Percentiles rank a stretch among this genome's conserved stretches.
phyloP scores from a whole-genome alignment of 2,888 invertebrate genomes.

The Leptinotarsa rubiginosa region DNA sequence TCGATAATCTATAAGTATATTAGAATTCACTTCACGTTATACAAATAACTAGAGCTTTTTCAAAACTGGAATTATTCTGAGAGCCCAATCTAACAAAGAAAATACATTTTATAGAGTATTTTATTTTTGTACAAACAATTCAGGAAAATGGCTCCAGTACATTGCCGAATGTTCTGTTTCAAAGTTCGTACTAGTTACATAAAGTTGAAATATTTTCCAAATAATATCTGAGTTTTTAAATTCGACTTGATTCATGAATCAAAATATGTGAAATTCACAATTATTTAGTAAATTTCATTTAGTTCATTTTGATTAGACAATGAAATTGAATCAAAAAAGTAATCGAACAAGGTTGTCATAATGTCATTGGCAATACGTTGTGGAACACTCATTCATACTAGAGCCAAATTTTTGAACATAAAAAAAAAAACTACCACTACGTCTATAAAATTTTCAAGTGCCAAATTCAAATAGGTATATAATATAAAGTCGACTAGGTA shows the following conservation, averaged over 20 bases:
- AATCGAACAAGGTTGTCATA: background rate
- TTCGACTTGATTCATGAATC: no score
- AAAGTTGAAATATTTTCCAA: no score
- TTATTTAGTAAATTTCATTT: no score
- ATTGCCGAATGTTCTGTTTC: no score
- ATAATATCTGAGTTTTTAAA: no score
- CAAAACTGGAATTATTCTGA: slow-evolving; percentile 25
- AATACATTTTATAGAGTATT: slow-evolving; percentile 32
- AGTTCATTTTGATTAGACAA: background rate
- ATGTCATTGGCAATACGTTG: background rate
- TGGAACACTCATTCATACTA: slow-evolving; percentile 2
- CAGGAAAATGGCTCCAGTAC: slow-evolving; percentile 27
- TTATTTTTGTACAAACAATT: slow-evolving; percentile 39
- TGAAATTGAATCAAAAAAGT: background rate
- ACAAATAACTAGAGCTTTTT: slow-evolving; percentile 45
- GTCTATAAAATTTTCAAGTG: slow-evolving; percentile 57
- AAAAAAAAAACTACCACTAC: slow-evolving; percentile 44
- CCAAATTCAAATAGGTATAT: slow-evolving; percentile 54
- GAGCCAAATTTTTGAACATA: slow-evolving; percentile 20
- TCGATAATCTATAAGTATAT: slow-evolving; percentile 47
- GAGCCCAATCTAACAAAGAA: slow-evolving; percentile 38
- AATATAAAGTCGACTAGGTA: slow-evolving; percentile 60
- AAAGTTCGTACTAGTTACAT: no score
- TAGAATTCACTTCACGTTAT: slow-evolving; percentile 49
- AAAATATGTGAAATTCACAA: no score